Evolutionary conservation across 2,797 vertebrate species (phyloP).

Genomic region (Lacerta bilineata): DNA sequence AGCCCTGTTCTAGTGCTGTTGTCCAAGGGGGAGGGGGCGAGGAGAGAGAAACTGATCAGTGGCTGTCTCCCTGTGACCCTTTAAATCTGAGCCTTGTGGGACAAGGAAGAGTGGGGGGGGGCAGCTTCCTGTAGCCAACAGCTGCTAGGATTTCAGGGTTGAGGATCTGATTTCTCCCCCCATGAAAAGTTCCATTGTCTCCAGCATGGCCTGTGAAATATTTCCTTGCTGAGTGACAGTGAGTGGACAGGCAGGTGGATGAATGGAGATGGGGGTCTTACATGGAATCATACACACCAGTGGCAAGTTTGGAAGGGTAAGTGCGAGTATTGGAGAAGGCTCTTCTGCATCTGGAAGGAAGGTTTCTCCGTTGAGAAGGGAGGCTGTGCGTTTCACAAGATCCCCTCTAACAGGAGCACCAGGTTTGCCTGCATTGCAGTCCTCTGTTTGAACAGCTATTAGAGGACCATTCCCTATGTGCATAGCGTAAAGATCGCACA

Average conservation of each 20-base stretch:
- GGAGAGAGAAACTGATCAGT: background rate
- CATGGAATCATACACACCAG: slow-evolving; percentile 45
- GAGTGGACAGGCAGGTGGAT: slow-evolving; percentile 77
- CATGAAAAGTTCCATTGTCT: slow-evolving; percentile 78
- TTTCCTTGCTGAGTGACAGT: slow-evolving; percentile 72
- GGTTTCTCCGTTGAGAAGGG: slow-evolving; percentile 31
- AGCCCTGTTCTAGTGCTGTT: background rate
- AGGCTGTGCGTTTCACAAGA: background rate
- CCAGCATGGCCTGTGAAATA: slow-evolving; percentile 71
- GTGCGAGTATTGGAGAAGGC: slow-evolving; percentile 50
- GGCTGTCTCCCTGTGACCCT: background rate
- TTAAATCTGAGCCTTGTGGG: slow-evolving; percentile 63
- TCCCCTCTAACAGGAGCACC: background rate
- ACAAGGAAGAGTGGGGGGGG: slow-evolving; percentile 51
- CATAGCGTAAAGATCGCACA: too few species aligned
- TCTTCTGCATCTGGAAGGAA: slow-evolving; percentile 25
- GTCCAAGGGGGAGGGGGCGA: background rate
- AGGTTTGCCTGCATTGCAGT: too few species aligned
- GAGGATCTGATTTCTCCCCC: slow-evolving; percentile 72
- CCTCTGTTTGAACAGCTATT: too few species aligned
- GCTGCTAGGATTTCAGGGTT: slow-evolving; percentile 71
- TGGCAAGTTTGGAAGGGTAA: slow-evolving; percentile 55
- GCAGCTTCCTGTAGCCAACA: slow-evolving; percentile 71
- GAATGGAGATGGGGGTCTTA: slow-evolving; percentile 59
- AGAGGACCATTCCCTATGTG: too few species aligned